Evolutionary conservation across 2,797 vertebrate species (phyloP).

Genomic region (Lacerta agilis): DNA sequence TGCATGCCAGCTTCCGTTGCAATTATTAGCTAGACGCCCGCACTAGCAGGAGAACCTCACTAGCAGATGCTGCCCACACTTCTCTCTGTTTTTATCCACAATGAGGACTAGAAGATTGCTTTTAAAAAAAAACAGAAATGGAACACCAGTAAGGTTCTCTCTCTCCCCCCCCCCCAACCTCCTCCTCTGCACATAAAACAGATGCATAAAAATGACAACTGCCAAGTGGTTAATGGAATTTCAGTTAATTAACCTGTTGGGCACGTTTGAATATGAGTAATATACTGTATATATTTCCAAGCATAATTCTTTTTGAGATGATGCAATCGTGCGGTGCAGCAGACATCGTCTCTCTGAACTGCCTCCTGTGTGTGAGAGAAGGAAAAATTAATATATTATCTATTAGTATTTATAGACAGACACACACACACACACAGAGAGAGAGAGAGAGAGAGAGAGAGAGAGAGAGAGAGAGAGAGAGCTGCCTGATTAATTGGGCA

Average conservation of each 20-base stretch:
- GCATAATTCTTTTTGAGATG: background rate
- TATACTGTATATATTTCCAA: background rate
- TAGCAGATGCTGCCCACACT: background rate
- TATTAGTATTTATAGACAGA: too few relatives aligned
- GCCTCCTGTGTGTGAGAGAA: background rate
- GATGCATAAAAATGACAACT: too few relatives aligned
- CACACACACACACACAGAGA: too few relatives aligned
- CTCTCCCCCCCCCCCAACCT: rapidly evolving
- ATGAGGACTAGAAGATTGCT: background rate
- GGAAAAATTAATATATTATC: too few relatives aligned
- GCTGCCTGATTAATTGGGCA: too few relatives aligned
- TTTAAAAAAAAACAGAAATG: background rate
- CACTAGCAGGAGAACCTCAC: background rate
- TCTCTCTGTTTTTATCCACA: background rate
- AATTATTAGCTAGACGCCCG: background rate
- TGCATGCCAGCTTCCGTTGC: background rate
- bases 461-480: too few relatives aligned
- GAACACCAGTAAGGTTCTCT: too few relatives aligned
- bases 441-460: too few relatives aligned
- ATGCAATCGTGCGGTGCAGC: too few relatives aligned
- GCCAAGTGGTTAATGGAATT: too few relatives aligned
- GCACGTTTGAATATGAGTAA: background rate
- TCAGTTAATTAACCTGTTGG: too few relatives aligned
- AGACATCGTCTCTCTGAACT: background rate
- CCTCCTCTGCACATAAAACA: too few relatives aligned